Conservation (phyloP, 2,888 invertebrate genomes). For the Tanytarsus gracilentus region DNA sequence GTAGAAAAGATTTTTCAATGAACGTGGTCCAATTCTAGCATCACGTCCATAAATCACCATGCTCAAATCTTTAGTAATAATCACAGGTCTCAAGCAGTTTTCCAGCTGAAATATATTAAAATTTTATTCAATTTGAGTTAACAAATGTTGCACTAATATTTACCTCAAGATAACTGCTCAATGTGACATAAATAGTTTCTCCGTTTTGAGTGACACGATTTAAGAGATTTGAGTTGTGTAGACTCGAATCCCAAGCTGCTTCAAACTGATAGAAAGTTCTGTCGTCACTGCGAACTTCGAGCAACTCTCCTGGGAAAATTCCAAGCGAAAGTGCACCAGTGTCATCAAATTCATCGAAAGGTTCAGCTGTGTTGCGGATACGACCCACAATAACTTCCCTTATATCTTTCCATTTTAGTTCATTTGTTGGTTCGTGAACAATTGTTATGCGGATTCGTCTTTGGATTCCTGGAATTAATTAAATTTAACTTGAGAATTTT, state of each 20-base stretch:
- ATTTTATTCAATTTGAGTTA: neutral
- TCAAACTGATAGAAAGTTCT: slow-evolving; percentile 83
- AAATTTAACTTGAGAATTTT: slow-evolving; percentile 60
- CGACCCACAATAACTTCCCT: slow-evolving; percentile 90
- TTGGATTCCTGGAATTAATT: slow-evolving; percentile 87
- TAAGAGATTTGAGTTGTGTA: slow-evolving; percentile 92
- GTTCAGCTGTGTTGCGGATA: slow-evolving; percentile 83
- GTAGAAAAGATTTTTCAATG: slow-evolving; percentile 71
- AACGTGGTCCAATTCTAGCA: slow-evolving; percentile 74
- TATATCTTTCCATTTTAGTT: slow-evolving; percentile 92
- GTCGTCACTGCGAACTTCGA: slow-evolving; percentile 86
- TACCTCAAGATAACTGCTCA: slow-evolving; percentile 97
- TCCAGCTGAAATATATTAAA: slow-evolving; percentile 60
- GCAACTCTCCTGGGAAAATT: slow-evolving; percentile 90
- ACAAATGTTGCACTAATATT: slow-evolving; percentile 31
- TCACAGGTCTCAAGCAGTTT: slow-evolving; percentile 96
- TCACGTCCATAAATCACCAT: slow-evolving; percentile 95
- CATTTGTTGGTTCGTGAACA: slow-evolving; percentile 86
- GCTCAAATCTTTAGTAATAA: slow-evolving; percentile 95
- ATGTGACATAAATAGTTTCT: slow-evolving; percentile 96
- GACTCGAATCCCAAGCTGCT: slow-evolving; percentile 98
- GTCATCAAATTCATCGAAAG: slow-evolving; percentile 76
- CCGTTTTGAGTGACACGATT: slow-evolving; percentile 93
- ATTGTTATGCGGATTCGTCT: slow-evolving; percentile 95
- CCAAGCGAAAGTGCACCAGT: slow-evolving; percentile 91